Evolutionary conservation across 2,113 vertebrate genomes (phyloP).

Genomic region (Hippopotamus amphibius): DNA sequence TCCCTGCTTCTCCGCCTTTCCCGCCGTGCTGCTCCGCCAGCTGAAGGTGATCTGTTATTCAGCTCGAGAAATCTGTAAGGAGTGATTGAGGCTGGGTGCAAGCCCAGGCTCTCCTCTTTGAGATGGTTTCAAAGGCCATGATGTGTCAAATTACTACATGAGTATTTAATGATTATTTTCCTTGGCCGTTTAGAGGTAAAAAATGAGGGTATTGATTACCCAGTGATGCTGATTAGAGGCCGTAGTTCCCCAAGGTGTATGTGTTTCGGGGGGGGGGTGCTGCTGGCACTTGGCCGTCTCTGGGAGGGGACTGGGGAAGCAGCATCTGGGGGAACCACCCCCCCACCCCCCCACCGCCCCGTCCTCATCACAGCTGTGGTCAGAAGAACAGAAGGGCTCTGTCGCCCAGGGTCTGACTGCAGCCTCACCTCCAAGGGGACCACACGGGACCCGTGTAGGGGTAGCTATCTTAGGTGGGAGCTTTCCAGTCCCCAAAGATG

Average conservation of each 20-base stretch:
- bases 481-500: not conserved
- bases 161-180: slow-evolving; percentile 80
- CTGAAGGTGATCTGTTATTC: slow-evolving; percentile 77
- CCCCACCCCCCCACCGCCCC: no score
- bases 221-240: slow-evolving; percentile 61
- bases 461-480: accelerated
- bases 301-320: not conserved
- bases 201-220: slow-evolving; percentile 81
- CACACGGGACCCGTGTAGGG: accelerated
- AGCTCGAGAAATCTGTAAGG: not conserved
- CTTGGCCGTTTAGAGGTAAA: slow-evolving; percentile 64
- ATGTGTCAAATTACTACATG: slow-evolving; percentile 67
- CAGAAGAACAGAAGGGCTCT: not conserved
- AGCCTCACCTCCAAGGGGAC: not conserved
- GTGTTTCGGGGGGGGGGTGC: accelerated
- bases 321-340: not conserved
- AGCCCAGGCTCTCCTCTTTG: slow-evolving; percentile 56
- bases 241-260: not conserved
- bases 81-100: slow-evolving; percentile 51
- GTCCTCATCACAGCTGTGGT: not conserved
- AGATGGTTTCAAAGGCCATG: slow-evolving; percentile 51
- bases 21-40: slow-evolving; percentile 25
- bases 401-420: accelerated
- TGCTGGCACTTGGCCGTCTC: not conserved
- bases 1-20: not conserved